phyloP scores from a whole-genome alignment of 2,113 vertebrate species.

The Astatoreochromis straeleni region DNA sequence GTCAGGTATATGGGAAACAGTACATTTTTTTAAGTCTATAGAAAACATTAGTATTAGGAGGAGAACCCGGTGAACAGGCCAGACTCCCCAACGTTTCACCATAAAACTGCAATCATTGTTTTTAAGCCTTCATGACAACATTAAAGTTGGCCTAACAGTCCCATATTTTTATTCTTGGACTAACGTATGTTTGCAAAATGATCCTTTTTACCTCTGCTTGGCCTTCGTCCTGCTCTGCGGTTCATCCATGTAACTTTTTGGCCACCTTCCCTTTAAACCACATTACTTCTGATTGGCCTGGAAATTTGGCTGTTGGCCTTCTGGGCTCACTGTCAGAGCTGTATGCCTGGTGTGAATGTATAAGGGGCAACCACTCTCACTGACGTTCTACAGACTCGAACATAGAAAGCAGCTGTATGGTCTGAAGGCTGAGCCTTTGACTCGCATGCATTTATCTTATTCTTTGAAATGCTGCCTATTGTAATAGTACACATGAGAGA shows the following conservation, averaged over 20 bases:
- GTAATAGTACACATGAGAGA: neutral
- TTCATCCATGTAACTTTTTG: neutral
- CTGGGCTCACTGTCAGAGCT: neutral
- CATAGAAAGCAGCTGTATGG: neutral
- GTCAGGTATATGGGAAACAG: neutral
- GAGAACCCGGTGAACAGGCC: neutral
- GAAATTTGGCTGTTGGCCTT: neutral
- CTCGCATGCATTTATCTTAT: neutral
- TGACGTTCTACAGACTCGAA: neutral
- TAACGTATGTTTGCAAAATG: neutral
- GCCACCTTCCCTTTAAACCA: neutral
- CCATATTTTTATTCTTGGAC: neutral
- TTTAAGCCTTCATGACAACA: neutral
- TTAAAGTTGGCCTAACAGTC: neutral
- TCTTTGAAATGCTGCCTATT: neutral
- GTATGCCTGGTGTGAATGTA: neutral
- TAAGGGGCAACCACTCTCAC: neutral
- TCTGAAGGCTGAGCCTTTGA: neutral
- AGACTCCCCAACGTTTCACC: neutral
- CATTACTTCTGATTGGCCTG: neutral
- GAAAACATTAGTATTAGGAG: neutral
- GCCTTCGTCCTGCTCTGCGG: rapidly evolving
- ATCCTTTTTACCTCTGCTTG: neutral
- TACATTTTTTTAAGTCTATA: neutral
- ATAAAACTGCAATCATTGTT: neutral